These are phyloP conservation scores for Diadegma fenestrale DNA, from an alignment of 2,888 invertebrate genomes.

Conservation along the genomic window DNA sequence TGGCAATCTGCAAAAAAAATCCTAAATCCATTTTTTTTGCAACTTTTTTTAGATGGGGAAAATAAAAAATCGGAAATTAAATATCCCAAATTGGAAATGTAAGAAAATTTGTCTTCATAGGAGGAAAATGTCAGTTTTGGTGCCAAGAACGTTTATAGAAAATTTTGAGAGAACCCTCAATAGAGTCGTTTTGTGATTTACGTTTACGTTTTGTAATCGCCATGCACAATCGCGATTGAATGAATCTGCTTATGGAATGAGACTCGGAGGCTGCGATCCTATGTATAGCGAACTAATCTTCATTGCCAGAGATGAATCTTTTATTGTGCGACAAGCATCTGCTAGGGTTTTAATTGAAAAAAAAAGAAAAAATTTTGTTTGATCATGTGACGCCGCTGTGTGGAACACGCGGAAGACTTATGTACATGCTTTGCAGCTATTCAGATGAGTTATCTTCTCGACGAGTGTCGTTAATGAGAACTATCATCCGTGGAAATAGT, in stretches of 20 bases:
- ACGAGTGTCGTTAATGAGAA: slow-evolving; percentile 32
- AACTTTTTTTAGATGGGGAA: too few relatives aligned
- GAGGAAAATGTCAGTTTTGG: too few relatives aligned
- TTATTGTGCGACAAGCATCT: slow-evolving; percentile 7
- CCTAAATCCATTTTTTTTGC: too few relatives aligned
- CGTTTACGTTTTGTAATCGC: not conserved
- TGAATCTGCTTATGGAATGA: not conserved
- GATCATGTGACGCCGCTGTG: not conserved
- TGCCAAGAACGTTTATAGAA: too few relatives aligned
- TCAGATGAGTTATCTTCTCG: not conserved
- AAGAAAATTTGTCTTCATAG: too few relatives aligned
- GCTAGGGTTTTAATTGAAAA: slow-evolving; percentile 26
- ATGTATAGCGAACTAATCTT: slow-evolving; percentile 5
- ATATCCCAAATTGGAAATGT: too few relatives aligned
- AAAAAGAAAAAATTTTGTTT: slow-evolving; percentile 46
- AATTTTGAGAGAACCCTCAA: too few relatives aligned
- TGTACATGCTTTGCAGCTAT: not conserved
- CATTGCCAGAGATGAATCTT: slow-evolving; percentile 38
- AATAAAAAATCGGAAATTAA: too few relatives aligned
- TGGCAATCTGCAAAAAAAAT: too few relatives aligned
- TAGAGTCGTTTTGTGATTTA: too few relatives aligned
- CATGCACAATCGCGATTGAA: not conserved
- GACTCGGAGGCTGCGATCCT: slow-evolving; percentile 7
- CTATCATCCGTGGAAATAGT: slow-evolving; percentile 62
- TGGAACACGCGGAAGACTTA: not conserved